Evolutionary conservation across 2,113 vertebrate species (phyloP).

Genomic region (Ptyas mucosa): DNA sequence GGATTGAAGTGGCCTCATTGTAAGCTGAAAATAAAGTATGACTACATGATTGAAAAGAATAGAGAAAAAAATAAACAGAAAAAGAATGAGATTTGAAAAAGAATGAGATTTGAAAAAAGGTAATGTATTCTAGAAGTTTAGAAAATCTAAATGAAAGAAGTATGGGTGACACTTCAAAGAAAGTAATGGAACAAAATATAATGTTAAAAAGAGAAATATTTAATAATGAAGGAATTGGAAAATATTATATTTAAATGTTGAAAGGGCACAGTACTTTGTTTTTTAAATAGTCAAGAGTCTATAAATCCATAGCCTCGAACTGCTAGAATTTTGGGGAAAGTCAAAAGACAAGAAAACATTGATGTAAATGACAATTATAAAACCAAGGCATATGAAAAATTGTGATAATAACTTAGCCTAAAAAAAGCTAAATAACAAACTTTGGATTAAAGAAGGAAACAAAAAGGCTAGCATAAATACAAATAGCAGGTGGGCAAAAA

Average conservation of each 20-base stretch:
- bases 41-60: neutral
- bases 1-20: neutral
- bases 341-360: neutral
- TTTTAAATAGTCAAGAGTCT: neutral
- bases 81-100: too few relatives aligned
- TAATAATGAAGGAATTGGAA: neutral
- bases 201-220: neutral
- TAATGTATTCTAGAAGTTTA: neutral
- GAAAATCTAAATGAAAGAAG: neutral
- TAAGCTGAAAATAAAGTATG: neutral
- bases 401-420: neutral
- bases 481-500: neutral
- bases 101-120: neutral
- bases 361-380: neutral
- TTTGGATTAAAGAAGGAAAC: neutral
- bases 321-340: neutral
- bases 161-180: neutral
- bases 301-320: neutral
- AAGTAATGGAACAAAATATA: neutral
- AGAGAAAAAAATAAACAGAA: neutral
- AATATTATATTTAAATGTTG: neutral
- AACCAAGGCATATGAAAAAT: neutral
- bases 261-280: neutral
- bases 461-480: neutral
- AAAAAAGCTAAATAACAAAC: neutral